Conservation (phyloP, 1,140 invertebrate species). For the Drosophila kurseongensis region DNA sequence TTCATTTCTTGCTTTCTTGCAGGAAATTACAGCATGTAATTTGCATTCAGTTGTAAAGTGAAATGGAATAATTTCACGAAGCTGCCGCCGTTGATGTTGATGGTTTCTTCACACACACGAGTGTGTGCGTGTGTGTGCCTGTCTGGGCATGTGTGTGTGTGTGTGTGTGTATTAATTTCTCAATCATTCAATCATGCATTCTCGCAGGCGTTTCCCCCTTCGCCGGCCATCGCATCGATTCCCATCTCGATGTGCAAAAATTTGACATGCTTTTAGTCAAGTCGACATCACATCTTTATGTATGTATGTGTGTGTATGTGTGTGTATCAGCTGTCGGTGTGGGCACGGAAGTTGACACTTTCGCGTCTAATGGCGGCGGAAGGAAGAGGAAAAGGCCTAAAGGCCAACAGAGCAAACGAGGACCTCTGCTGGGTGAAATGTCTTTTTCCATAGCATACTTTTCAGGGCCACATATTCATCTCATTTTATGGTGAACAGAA, state of each 20-base stretch:
- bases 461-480: not conserved
- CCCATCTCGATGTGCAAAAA: constrained; percentile 52
- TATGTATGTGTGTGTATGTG: not conserved
- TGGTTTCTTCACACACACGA: constrained; percentile 23
- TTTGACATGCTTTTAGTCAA: constrained; percentile 79
- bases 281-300: constrained; percentile 37
- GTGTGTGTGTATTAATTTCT: constrained; percentile 76
- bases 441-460: constrained; percentile 20
- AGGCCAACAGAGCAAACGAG: constrained; percentile 1
- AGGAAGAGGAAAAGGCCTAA: constrained; percentile 44
- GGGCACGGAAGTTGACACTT: constrained; percentile 75
- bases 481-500: not conserved
- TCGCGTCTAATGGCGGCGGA: constrained; percentile 68
- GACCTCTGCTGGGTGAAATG: not conserved
- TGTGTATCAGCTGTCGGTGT: constrained; percentile 37
- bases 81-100: constrained; percentile 64
- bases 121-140: not conserved
- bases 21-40: constrained; percentile 83
- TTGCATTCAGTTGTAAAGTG: constrained; percentile 83
- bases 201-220: constrained; percentile 44
- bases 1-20: constrained; percentile 82
- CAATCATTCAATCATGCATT: constrained; percentile 82
- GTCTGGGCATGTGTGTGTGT: constrained; percentile 14
- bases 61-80: constrained; percentile 82
- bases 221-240: constrained; percentile 5